Conservation (phyloP, 2,888 invertebrate species). For the Acholoe squamosa region DNA sequence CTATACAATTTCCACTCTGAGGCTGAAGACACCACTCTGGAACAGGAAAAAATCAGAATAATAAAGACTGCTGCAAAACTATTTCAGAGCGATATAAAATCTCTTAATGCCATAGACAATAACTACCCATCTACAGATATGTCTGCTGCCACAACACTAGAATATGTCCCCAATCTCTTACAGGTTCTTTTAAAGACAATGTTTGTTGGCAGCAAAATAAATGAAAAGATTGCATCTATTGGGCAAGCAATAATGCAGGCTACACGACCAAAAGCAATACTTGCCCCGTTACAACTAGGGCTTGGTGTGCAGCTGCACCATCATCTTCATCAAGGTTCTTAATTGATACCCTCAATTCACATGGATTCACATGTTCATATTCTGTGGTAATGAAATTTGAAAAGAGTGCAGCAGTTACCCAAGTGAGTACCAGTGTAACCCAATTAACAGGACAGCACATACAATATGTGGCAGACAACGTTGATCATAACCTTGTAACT, state of each 20-base stretch:
- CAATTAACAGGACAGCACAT: not conserved
- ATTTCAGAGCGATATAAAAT: no score
- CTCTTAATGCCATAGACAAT: no score
- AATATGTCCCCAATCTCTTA: no score
- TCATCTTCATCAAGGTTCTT: not conserved
- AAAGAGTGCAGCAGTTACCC: not conserved
- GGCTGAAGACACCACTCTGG: no score
- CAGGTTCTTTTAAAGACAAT: no score
- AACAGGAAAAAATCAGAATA: no score
- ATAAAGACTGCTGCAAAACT: no score
- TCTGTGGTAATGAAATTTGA: not conserved
- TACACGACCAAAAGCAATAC: not conserved
- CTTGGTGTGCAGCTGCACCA: not conserved
- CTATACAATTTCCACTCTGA: no score
- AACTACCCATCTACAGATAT: no score
- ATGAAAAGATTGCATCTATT: not conserved
- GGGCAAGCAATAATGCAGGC: not conserved
- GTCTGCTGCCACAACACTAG: no score
- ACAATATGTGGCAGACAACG: not conserved
- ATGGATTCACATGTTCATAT: not conserved
- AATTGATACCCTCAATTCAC: not conserved
- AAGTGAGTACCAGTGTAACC: not conserved
- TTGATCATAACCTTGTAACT: not conserved
- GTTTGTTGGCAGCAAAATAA: no score
- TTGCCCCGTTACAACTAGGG: not conserved